Base-by-base conservation (phyloP, 2,888 invertebrate species). In the Tridacna gigas region DNA sequence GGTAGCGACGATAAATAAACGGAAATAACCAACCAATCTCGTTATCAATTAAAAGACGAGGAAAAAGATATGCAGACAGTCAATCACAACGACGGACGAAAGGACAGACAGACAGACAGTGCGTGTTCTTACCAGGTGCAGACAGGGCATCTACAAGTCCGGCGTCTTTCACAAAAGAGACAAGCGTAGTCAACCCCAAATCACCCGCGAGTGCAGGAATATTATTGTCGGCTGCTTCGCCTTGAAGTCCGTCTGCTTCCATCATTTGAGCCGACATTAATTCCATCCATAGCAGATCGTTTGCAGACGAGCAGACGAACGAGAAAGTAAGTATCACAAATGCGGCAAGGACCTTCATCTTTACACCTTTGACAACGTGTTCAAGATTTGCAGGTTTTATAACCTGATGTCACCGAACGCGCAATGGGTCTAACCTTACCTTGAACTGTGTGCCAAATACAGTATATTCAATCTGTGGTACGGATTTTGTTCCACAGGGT, bases 171-270 rank as follows among this genome's bases (percentile, higher is more conserved):
- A 91, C 85, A 22, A 85, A 74, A 15, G 61, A 15, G 3, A 86
- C 84, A 12, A 90, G 79, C 0, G 76, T 73, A 7, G 63, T 85
- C 60, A 89, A 86, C 0, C 83, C 83, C 47, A 91, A 77, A 45
- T 86, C 80, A 7, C 51, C 56, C 2, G 89, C 90, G 11, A 90
- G 81, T 37, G 74, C 71, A 4, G 88, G 88, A 28, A 90, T 81
- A 18, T 80, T 86, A 61, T 77, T 77, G 18, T 65, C 66, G 1
- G 74, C 77, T 25, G n/a, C 67, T n/a, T 47, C 56, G 18, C 25
- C 25, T 20, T 61, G 65, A 20, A 81, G 79, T 20, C 77, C 63
- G 45, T 65, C 83, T 12, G 82, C 82, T 18, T 82, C 74, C 37
- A 66, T 69, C 60, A 83, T 82, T 12, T 78, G 74, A 22, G 82